Conservation (phyloP, 2,797 vertebrate species). For the Gymnothorax reevesii region DNA sequence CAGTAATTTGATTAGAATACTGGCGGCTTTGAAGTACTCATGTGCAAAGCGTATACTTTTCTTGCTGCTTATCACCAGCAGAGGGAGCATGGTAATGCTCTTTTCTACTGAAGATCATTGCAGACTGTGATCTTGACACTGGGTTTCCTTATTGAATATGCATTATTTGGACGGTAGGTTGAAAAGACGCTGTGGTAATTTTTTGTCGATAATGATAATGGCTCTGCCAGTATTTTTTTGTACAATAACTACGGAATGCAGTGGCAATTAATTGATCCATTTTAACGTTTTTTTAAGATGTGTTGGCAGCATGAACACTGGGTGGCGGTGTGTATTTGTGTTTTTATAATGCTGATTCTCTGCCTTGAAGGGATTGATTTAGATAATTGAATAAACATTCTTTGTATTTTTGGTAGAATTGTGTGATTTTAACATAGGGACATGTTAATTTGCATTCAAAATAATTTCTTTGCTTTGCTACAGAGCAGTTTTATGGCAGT, state of each 20-base stretch:
- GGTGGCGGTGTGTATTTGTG: conserved; percentile 53
- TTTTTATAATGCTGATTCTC: neutral
- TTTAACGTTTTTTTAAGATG: neutral
- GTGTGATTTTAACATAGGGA: neutral
- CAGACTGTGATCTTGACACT: neutral
- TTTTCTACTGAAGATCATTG: neutral
- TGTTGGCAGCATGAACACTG: conserved; percentile 50
- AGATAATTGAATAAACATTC: neutral
- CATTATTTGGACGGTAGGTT: neutral
- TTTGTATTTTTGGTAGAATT: neutral
- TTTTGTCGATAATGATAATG: neutral
- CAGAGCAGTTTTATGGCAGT: neutral
- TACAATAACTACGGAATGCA: no score
- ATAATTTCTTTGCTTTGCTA: neutral
- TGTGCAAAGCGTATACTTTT: neutral
- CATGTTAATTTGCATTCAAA: neutral
- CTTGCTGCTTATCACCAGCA: neutral
- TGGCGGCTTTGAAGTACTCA: neutral
- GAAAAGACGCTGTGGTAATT: neutral
- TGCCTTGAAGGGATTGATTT: neutral
- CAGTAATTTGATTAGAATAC: neutral
- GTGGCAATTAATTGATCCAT: no score
- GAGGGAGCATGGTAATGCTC: neutral
- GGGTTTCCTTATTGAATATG: neutral
- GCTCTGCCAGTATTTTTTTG: neutral